Percentiles rank a stretch among this genome's conserved stretches.
Evolutionary conservation across 2,888 invertebrate genomes (phyloP).

Genomic region (Bugula neritina): DNA sequence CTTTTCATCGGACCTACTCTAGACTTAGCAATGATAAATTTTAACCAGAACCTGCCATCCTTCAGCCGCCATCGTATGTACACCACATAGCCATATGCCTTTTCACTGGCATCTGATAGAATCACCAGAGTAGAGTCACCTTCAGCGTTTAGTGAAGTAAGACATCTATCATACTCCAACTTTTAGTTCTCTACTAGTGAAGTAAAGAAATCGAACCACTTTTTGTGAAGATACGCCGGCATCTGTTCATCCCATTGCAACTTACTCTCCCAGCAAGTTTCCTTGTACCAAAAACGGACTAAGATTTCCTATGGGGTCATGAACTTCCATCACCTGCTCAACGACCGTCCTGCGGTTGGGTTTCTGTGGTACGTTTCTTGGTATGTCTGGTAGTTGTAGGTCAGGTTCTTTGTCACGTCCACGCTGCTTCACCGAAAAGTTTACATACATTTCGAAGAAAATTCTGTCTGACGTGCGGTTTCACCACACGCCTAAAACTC

Average conservation of each 20-base stretch:
- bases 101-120: not conserved
- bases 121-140: not conserved
- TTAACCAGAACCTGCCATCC: not conserved
- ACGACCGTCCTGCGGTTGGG: too few relatives aligned
- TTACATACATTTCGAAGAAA: too few relatives aligned
- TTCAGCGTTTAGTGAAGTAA: not conserved
- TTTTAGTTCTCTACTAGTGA: not conserved
- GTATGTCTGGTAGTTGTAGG: too few relatives aligned
- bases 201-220: not conserved
- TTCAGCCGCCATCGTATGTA: not conserved
- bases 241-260: constrained; percentile 2
- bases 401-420: too few relatives aligned
- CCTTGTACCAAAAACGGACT: not conserved
- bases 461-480: too few relatives aligned
- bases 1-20: not conserved
- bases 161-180: not conserved
- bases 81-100: not conserved
- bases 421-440: too few relatives aligned
- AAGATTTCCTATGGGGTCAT: not conserved
- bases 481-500: too few relatives aligned
- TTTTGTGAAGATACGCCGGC: not conserved
- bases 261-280: not conserved
- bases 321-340: not conserved
- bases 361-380: too few relatives aligned
- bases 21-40: not conserved